Conservation (phyloP, 2,113 vertebrate genomes). For the Sinocyclocheilus rhinocerous region DNA sequence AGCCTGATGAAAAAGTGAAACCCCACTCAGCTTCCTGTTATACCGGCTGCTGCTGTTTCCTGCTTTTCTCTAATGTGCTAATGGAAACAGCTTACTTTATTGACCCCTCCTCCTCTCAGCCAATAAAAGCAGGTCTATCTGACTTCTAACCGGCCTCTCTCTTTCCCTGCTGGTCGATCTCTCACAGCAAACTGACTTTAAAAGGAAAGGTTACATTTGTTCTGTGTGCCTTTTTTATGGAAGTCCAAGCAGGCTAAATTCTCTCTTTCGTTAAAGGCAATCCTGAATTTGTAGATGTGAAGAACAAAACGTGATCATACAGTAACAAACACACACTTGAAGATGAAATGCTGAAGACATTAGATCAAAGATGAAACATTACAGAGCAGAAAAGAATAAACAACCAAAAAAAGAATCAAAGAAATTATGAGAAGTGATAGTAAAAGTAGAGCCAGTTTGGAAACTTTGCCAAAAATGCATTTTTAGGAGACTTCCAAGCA, state of each 20-base stretch:
- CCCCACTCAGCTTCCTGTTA: conserved; percentile 39
- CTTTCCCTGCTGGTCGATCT: neutral
- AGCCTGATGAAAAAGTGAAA: conserved; percentile 50
- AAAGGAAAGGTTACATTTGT: neutral
- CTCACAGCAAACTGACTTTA: neutral
- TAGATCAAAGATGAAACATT: neutral
- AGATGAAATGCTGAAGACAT: neutral
- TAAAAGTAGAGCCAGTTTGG: neutral
- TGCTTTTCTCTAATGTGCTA: conserved; percentile 50
- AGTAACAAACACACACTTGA: neutral
- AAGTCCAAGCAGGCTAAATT: neutral
- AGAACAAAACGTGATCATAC: neutral
- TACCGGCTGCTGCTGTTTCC: conserved; percentile 52
- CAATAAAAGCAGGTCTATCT: neutral
- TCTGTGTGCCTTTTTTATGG: neutral
- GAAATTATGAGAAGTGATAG: neutral
- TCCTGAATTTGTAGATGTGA: neutral
- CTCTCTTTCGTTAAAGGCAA: neutral
- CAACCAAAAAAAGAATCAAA: neutral
- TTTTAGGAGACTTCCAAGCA: neutral
- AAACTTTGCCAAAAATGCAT: neutral
- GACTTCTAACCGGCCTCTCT: neutral
- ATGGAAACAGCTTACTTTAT: conserved; percentile 25
- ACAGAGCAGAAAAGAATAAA: neutral
- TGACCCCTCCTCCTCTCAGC: conserved; percentile 1